A percentile compares a stretch with the other conserved stretches of the same genome.
Conservation (phyloP, 2,888 invertebrate species). For the Zele albiditarsus region DNA sequence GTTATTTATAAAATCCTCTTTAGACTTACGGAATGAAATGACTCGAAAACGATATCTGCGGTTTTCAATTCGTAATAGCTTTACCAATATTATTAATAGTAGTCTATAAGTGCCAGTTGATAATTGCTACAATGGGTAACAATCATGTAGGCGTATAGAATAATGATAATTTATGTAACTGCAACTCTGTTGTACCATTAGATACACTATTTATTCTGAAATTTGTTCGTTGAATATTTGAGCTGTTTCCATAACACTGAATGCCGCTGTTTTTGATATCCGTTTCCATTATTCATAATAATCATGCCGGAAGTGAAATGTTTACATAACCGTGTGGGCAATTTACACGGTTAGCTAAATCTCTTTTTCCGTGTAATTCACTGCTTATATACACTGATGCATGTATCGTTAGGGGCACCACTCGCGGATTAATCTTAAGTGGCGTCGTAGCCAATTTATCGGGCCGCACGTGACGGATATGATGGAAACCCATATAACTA, state of each 20-base stretch:
- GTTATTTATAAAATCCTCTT: not conserved
- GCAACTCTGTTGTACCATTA: too few relatives aligned
- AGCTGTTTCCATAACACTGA: too few relatives aligned
- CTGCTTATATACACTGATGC: not conserved
- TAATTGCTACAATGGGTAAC: too few relatives aligned
- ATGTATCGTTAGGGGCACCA: slow-evolving; percentile 1
- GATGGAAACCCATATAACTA: slow-evolving; percentile 41
- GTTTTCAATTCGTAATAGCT: too few relatives aligned
- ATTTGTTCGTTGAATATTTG: too few relatives aligned
- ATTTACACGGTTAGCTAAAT: slow-evolving; percentile 33
- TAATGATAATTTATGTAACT: too few relatives aligned
- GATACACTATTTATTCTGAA: too few relatives aligned
- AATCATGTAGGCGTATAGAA: too few relatives aligned
- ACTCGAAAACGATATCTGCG: too few relatives aligned
- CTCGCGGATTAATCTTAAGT: slow-evolving; percentile 41
- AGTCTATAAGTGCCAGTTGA: too few relatives aligned
- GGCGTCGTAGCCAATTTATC: slow-evolving; percentile 38
- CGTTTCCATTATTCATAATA: slow-evolving; percentile 31
- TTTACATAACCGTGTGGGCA: slow-evolving; percentile 3
- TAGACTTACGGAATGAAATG: not conserved
- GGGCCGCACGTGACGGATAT: slow-evolving; percentile 43
- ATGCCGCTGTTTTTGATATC: too few relatives aligned
- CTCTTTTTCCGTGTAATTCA: not conserved
- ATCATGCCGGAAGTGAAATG: slow-evolving; percentile 35
- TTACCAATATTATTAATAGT: too few relatives aligned